Evolutionary conservation across 2,113 vertebrate genomes (phyloP), one percentile per base, ranked within the genome.

Genomic region (Gobius niger): DNA sequence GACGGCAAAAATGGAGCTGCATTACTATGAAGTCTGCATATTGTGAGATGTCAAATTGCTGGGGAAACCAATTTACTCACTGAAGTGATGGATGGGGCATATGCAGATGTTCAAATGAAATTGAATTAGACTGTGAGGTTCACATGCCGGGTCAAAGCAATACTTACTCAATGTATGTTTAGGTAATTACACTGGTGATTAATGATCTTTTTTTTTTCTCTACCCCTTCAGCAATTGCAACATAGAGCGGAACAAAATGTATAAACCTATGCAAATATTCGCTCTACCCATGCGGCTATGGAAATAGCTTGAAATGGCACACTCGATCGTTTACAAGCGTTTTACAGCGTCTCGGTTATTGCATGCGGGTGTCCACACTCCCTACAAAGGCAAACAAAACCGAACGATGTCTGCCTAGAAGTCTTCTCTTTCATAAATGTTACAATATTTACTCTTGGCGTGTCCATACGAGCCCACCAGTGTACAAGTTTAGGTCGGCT

Each of bases 321-420:
- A 67, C 74, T 76, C 73, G 70, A 75, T 56, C 61, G 65, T 80
- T 85, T 76, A 67, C 68, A 75, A 69, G 63, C 49, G 52, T 63
- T 76, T 84, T 76, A 74, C 72, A 47, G 11, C 72, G 7, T 68
- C 60, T 51, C 15, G 19, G 46, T n/a, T 52, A 56, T 56, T 57
- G 9, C 56, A 75, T 18, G 73, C 78, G 68, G 61, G 75, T 75
- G 73, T 72, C 65, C 57, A 57, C 41, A 57, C 85, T 19, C 47
- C 47, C 52, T 53, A 53, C 52, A 82, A 76, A 83, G 76, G 19
- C 68, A 19, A 81, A 77, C 79, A 81, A 82, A 77, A 63, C 47
- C 49, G 67, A 77, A 63, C 57, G 42, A 12, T 16, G 68, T 82
- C 67, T 76, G 57, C 54, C 61, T 65, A 40, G 0, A 52, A 81